phyloP scores from a whole-genome alignment of 2,113 vertebrate genomes.

The Cichladusa arquata region DNA sequence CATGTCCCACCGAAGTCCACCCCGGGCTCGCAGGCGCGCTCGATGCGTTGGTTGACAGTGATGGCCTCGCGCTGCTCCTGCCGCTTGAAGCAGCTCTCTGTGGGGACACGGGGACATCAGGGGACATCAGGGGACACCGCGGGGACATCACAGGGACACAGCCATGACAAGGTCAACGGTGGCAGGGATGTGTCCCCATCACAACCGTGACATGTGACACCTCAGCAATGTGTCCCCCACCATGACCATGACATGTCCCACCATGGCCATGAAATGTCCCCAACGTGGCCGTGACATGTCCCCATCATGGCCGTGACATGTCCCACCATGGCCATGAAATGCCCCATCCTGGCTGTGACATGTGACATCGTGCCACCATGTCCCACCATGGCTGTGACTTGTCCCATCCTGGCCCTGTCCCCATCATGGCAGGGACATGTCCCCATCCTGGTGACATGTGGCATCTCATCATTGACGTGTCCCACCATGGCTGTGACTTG shows the following conservation, averaged over 20 bases:
- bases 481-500: too few species aligned
- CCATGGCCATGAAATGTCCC: too few species aligned
- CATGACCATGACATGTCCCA: too few species aligned
- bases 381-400: too few species aligned
- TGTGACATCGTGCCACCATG: too few species aligned
- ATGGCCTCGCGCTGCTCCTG: background rate
- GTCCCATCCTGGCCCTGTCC: background rate
- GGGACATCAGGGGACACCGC: fast-evolving
- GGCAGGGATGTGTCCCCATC: background rate
- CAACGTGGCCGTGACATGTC: too few species aligned
- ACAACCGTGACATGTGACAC: fast-evolving
- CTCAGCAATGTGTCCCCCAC: background rate
- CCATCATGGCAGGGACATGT: fast-evolving
- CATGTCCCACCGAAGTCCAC: conserved; percentile 65
- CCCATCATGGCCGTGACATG: too few species aligned
- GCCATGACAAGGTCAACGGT: fast-evolving
- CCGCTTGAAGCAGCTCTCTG: conserved; percentile 83
- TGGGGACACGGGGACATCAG: background rate
- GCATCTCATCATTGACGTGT: too few species aligned
- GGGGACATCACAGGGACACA: background rate
- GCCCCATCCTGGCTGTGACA: too few species aligned
- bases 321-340: too few species aligned
- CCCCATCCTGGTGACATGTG: background rate
- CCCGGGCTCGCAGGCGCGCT: conserved; percentile 70
- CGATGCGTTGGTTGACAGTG: background rate